Evolutionary conservation across 2,888 invertebrate species (phyloP), one percentile per base, ranked within the genome.

Genomic region (Cantharis rustica): DNA sequence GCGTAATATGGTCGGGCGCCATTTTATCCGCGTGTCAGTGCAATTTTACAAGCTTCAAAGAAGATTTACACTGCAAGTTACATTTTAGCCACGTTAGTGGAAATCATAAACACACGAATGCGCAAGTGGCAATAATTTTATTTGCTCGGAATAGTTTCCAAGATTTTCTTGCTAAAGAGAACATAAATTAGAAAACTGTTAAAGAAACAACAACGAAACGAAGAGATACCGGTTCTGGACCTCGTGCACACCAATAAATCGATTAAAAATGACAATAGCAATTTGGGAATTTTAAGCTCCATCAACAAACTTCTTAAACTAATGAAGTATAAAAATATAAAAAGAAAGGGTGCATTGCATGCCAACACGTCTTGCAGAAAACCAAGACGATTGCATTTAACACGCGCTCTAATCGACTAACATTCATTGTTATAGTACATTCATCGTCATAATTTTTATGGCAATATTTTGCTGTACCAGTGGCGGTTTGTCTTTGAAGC

Each of bases 1-100:
- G 73, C 68, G 68, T 69, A 69, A 71, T 72, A 68, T 16, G 69
- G 68, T 73, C 78, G 75, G 75, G 75, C 75, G 76, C 76, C 78
- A 71, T 61, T 73, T 72, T 71, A 73, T 78, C 78, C 62, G 78
- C 73, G 70, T 78, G 75, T 75, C 75, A 76, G 69, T 73, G 78
- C 75, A 69, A 71, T 78, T 77, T 64, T 74, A 62, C 69, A 69
- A 64, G 73, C 73, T 69, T 31, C 73, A 64, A 69, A 63, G 69
- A 74, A 74, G 73, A 74, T 74, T 74, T 74, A 63, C 69, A 66
- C 69, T 69, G 69, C 31, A 69, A 47, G 47, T 47, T 47, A 47
- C 47, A 47, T 47, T 47, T 47, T 47, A 47, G 47, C 47, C 47
- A 47, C 47, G 47, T 47, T 47, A 47, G 47, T 47, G 13, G 47